Evolutionary conservation across 2,797 vertebrate genomes (phyloP).

Genomic region (Darevskia mixta): DNA sequence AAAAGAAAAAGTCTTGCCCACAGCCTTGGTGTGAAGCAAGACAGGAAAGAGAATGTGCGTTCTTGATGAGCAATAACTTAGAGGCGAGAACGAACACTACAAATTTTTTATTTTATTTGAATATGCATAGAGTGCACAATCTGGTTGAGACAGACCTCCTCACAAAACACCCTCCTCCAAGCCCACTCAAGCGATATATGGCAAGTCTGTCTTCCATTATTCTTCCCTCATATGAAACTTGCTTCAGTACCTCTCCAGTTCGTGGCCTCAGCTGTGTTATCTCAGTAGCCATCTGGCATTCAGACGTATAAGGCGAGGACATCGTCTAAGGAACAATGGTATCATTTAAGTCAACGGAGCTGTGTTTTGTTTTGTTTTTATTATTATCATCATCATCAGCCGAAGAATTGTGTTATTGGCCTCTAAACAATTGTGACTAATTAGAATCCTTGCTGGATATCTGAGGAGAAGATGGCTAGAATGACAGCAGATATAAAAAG

Average conservation of each 20-base stretch:
- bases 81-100: not conserved
- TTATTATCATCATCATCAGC: not conserved
- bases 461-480: slow-evolving; percentile 9
- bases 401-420: not conserved
- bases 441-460: not conserved
- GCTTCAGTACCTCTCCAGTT: not conserved
- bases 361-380: not conserved
- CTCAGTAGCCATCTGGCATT: slow-evolving; percentile 13
- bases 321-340: not conserved
- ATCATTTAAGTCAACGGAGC: slow-evolving; percentile 13
- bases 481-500: slow-evolving; percentile 4
- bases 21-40: no score
- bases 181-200: not conserved
- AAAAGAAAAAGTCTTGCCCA: no score
- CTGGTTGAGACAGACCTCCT: not conserved
- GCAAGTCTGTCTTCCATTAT: not conserved
- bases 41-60: not conserved
- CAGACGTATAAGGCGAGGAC: not conserved
- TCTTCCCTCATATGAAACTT: slow-evolving; percentile 2
- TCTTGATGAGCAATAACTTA: not conserved
- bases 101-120: not conserved
- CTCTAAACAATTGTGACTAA: slow-evolving; percentile 30
- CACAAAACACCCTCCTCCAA: not conserved
- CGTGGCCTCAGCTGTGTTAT: not conserved
- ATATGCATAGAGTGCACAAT: not conserved